Evolutionary conservation across 2,113 vertebrate species (phyloP).

Genomic region (Dasypus novemcinctus): DNA sequence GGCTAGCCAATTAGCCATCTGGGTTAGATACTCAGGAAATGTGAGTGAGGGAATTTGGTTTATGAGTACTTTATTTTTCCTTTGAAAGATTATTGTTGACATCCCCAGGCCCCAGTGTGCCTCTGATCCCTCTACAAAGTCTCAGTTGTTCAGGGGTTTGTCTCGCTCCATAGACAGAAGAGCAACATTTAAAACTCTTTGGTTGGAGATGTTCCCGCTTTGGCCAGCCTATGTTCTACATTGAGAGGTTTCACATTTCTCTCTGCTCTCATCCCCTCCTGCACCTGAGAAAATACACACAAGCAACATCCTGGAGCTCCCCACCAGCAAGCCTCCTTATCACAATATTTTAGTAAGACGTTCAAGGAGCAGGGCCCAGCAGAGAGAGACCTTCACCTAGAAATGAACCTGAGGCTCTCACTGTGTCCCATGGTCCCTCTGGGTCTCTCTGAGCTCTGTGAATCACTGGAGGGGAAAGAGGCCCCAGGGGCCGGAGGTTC

Average conservation of each 20-base stretch:
- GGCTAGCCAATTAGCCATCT: not conserved
- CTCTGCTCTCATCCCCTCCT: not conserved
- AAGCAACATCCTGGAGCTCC: accelerated
- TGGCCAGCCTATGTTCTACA: not conserved
- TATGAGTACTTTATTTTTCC: not conserved
- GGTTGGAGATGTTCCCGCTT: not conserved
- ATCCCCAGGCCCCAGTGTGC: not conserved
- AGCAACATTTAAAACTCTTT: not conserved
- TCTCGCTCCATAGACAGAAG: not conserved
- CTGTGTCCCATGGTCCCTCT: accelerated
- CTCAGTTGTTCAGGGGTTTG: not conserved
- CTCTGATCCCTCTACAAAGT: not conserved
- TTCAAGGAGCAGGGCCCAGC: not conserved
- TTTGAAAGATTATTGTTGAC: not conserved
- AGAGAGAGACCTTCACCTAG: not conserved
- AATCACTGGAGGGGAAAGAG: not conserved
- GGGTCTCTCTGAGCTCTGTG: not conserved
- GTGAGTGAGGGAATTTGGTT: not conserved
- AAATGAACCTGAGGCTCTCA: not conserved
- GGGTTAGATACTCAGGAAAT: not conserved
- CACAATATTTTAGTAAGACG: not conserved
- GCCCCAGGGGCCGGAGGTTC: not conserved
- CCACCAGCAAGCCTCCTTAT: not conserved
- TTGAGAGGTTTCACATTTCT: not conserved
- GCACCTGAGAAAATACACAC: not conserved